These are phyloP conservation scores for Noctua fimbriata DNA, from an alignment of 2,888 invertebrate genomes.

Conservation along the genomic window DNA sequence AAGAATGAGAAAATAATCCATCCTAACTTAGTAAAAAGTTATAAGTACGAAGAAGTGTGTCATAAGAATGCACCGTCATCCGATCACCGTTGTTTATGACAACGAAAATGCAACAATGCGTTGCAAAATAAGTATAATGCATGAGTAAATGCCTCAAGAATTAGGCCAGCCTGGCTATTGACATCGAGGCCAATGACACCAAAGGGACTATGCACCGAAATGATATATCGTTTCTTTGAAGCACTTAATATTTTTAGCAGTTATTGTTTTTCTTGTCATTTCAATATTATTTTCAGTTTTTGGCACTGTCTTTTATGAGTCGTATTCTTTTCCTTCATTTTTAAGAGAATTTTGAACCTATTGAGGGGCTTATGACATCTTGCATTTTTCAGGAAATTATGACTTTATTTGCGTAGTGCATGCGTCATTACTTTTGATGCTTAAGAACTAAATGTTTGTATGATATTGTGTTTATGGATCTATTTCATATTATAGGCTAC, in stretches of 20 bases:
- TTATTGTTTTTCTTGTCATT: conserved; percentile 61
- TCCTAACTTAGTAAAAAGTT: neutral
- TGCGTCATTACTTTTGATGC: neutral
- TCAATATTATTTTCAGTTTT: conserved; percentile 46
- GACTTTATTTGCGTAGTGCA: conserved; percentile 1
- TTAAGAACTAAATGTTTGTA: neutral
- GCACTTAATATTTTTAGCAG: conserved; percentile 60
- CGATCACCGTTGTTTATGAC: conserved; percentile 45
- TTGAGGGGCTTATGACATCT: conserved; percentile 38
- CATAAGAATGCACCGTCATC: conserved; percentile 40
- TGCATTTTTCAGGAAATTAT: conserved; percentile 15
- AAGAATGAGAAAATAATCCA: neutral
- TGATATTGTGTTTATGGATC: neutral
- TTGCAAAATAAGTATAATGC: conserved; percentile 57
- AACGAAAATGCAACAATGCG: conserved; percentile 52
- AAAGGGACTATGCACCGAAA: conserved; percentile 56
- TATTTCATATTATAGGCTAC: neutral
- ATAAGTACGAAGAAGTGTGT: conserved; percentile 21
- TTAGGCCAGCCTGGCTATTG: conserved; percentile 57
- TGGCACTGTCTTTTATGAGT: conserved; percentile 50
- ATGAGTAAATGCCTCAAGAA: conserved; percentile 47
- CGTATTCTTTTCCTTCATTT: conserved; percentile 38
- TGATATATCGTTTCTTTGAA: conserved; percentile 66
- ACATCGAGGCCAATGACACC: conserved; percentile 54
- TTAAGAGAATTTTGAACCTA: conserved; percentile 41